Conservation (phyloP, 1,140 invertebrate species). For the Danaus melanippus region DNA sequence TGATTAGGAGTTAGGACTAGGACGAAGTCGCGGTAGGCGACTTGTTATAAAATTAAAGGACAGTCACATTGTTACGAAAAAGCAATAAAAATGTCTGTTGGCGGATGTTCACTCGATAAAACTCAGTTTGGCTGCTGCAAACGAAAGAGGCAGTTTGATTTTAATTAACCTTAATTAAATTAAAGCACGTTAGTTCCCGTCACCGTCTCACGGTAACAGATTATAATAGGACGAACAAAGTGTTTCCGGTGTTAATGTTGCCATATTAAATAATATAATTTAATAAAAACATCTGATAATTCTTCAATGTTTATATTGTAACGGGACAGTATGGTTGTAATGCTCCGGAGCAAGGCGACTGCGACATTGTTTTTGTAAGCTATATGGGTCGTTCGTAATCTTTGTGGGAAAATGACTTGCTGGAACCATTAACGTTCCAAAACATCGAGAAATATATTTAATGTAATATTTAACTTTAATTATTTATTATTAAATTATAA, state of each 20-base stretch:
- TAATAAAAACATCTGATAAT: conserved; percentile 14
- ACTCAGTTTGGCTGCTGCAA: conserved; percentile 12
- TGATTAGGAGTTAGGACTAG: too few species aligned
- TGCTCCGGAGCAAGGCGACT: neutral
- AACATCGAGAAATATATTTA: too few species aligned
- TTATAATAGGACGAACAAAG: conserved; percentile 30
- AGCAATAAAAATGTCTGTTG: conserved; percentile 15
- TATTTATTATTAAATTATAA: too few species aligned
- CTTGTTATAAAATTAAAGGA: neutral
- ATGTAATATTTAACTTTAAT: too few species aligned
- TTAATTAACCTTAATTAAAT: conserved; percentile 60
- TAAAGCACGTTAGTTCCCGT: conserved; percentile 33
- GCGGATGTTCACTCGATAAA: conserved; percentile 16
- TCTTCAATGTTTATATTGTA: conserved; percentile 13
- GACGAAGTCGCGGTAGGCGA: too few species aligned
- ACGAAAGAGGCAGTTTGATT: conserved; percentile 31
- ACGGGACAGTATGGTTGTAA: conserved; percentile 6
- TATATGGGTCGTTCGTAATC: conserved; percentile 31
- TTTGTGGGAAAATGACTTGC: conserved; percentile 59
- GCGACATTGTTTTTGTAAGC: conserved; percentile 35
- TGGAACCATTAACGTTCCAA: conserved; percentile 26
- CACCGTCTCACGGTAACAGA: conserved; percentile 40
- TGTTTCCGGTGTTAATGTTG: conserved; percentile 28
- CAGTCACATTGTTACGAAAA: conserved; percentile 13
- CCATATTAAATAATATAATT: conserved; percentile 18